Base-by-base conservation (phyloP, 92 coral and sea anemone species). In the Muricea muricata region DNA sequence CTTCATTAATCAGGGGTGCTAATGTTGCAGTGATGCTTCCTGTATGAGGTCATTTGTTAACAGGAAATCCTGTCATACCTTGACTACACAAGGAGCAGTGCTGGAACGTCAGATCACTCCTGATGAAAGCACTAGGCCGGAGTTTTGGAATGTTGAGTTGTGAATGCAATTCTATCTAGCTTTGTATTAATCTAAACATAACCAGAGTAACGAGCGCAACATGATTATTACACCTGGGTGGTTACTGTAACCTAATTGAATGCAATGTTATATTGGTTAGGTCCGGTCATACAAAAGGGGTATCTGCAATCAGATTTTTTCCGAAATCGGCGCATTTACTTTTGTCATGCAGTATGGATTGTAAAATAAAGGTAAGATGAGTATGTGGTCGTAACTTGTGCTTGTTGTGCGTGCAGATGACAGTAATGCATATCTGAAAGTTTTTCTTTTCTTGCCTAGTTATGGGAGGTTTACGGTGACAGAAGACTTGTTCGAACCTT, bases 271-370 rank as follows among this genome's bases (percentile, higher is more conserved):
- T 80, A 33, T 78, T 56, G 11, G 4, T 52, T 70, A 96, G 99
- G 99, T 91, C 99, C 85, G 99, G 99, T 37, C 99, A 96, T 73
- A 93, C 99, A 0, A 96, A 96, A 80, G 99, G 99, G 0, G 99
- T 96, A 31, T 96, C 99, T 17, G 93, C 95, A 18, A 72, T 96
- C 86, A 87, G 94, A 33, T 94, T 96, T 70, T 96, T 96, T 76
- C 99, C 99, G 9, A 75, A 65, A 31, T 96, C 99, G 21, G 99
- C 94, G 33, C 99, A 96, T 84, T 84, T 96, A 25, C 85, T 96
- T 63, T 69, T 96, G 7, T 96, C 99, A 2, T 96, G 97, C 61
- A 96, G 99, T 45, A 96, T 96, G 99, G 99, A 96, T 71, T 93
- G 94, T 75, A 96, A 96, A 86, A 89, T 96, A 45, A 96, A 96